Base-by-base conservation (phyloP, 2,797 vertebrate genomes). In the Sebastes minor region DNA sequence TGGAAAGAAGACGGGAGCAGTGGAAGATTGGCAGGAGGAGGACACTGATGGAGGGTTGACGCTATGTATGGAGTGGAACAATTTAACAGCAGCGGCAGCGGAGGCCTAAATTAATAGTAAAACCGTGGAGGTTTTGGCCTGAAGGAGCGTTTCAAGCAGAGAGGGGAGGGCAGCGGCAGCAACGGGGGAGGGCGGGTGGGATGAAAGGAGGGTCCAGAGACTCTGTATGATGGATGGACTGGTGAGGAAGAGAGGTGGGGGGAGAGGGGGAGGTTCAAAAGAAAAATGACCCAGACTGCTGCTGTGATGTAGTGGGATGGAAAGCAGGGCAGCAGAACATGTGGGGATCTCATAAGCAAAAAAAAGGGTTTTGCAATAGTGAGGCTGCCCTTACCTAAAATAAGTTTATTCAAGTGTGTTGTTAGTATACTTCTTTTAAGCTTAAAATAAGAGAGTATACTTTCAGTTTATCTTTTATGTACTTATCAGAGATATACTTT, bases 151-250 rank as follows among this genome's bases (percentile, higher is more conserved):
- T 80, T 84, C 49, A 74, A 78, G 35, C 64, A 55, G 32, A 22
- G 67, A 81, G 56, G 75, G 76, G 56, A 83, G 80, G 62, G 80
- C 52, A 55, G 84, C 1, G 55, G 85, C 83, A 89, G 76, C 78
- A 76, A 6, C 60, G 80, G 76, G 65, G 78, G 77, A 72, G 71
- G 62, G 49, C 5, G 78, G 80, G 72, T 71, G 85, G 86, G 78
- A 83, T 74, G 78, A 87, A 81, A 86, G 85, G 89, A 90, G 88
- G 81, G 78, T 83, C 83, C 80, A 83, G 42, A 85, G 73, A 76
- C 84, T 82, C 75, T 65, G 80, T 88, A 87, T 95, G 95, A 95
- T 95, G 92, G 92, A 95, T 95, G 92, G 89, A 91, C 86, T 89
- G 81, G 80, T 84, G 89, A 88, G 83, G 81, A 88, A 78, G 82